Base-by-base conservation (phyloP, 2,113 vertebrate genomes). In the Xiphias gladius region DNA sequence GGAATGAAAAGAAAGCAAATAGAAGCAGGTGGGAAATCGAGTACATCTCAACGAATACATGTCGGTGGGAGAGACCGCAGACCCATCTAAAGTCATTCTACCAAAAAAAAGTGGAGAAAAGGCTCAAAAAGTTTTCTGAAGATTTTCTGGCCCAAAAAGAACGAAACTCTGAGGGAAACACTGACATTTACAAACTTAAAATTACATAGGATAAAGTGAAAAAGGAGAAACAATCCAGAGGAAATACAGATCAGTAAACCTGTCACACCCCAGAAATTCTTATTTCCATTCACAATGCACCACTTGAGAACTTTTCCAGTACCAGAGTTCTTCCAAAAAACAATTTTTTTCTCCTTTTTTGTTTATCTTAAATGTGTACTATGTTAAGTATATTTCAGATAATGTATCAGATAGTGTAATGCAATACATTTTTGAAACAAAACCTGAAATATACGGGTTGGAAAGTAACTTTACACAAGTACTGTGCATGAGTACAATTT, bases 1-100 rank as follows among this genome's bases (percentile, higher is more conserved):
- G 90, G 46, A 63, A 14, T 52, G 62, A n/a, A 63, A 46, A 72
- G 26, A 81, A 58, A 72, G 59, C 59, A 63, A 28, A 20, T 50
- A 5, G 24, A 37, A 43, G 50, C 12, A 24, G n/a, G 37, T 26
- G 7, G 37, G 50, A 30, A 70, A 19, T 4, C 54, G 55, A 63
- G 61, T 43, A 28, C 16, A 41, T 55, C 7, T 5, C 32, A 0
- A 12, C 64, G 32, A n/a, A 65, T 11, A 50, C 32, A 35, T 35
- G 32, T 35, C 32, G 37, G 32, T 35, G 28, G 24, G 41, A 17
- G 48, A 7, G 37, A 39, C n/a, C 43, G 61, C 35, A 35, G 17
- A 52, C 2, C 1, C 32, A 39, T 55, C 4, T 26, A 26, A n/a
- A 14, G 22, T 22, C 5, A 57, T 12, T 10, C 3, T 22, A 57